Evolutionary conservation across 2,797 vertebrate species (phyloP).

Genomic region (Bryconaethiops microstoma): DNA sequence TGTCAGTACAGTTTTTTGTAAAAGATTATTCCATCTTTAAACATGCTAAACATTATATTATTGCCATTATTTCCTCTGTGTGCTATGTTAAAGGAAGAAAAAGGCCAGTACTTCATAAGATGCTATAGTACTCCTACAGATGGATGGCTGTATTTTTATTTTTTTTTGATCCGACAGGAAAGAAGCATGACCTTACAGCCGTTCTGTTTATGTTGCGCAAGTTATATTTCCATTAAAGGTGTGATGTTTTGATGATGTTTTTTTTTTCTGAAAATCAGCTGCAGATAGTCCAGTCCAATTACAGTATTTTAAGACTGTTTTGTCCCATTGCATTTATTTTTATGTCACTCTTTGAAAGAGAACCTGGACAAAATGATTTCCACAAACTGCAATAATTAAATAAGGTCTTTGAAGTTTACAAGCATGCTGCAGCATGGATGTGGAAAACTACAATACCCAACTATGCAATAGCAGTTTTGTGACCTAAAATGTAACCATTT

Average conservation of each 20-base stretch:
- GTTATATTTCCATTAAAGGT: not conserved
- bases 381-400: too few relatives aligned
- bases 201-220: not conserved
- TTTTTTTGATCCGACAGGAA: not conserved
- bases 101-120: not conserved
- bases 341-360: not conserved
- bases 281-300: not conserved
- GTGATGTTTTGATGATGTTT: not conserved
- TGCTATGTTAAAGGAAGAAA: conserved; percentile 5
- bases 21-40: not conserved
- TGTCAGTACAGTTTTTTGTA: not conserved
- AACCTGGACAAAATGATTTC: too few relatives aligned
- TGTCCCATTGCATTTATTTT: not conserved
- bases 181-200: too few relatives aligned
- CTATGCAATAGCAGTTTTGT: too few relatives aligned
- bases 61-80: not conserved
- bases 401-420: too few relatives aligned
- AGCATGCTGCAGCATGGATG: too few relatives aligned
- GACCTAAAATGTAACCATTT: too few relatives aligned
- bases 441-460: too few relatives aligned
- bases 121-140: not conserved
- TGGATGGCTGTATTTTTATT: not conserved
- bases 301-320: too few relatives aligned
- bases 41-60: not conserved
- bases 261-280: too few relatives aligned